Evolutionary conservation across 2,797 vertebrate genomes (phyloP), one percentile per base, ranked within the genome.

Genomic region (Catharus ustulatus): DNA sequence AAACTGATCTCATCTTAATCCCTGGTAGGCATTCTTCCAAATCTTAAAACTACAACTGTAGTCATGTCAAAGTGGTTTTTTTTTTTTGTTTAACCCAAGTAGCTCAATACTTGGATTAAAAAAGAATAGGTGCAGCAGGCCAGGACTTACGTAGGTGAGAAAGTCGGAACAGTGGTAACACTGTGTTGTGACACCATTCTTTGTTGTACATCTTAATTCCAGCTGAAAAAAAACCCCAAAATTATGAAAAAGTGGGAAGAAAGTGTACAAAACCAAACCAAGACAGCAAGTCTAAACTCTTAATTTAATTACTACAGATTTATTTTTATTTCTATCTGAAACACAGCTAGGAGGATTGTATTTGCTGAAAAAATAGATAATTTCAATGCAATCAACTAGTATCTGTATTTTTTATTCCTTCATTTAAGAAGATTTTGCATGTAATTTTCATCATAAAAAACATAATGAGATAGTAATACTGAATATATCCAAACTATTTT

Each of bases 301-400:
- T 97, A 96, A 97, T 97, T 97, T 97, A 96, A 96, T 97, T 97
- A 96, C 71, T 90, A 36, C 58, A 96, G 92, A 92, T 96, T 97
- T 97, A 92, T 96, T 97, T 97, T 95, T 63, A 95, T 96, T 96
- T 97, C 43, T 96, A 72, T 95, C 88, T 96, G 87, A 83, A 96
- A 88, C 54, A 61, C 76, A 95, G 91, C 45, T 84, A 69, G 84
- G 83, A 92, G 45, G 55, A 93, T 18, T 87, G 46, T 24, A 48
- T 94, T 89, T 72, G 45, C 34, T 61, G 72, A 30, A n/a, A 95
- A 97, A 95, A 93, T 84, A 91, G 54, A 74, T 96, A 7, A 43
- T 94, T 96, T 91, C 92, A 91, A 30, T 52, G 43, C 66, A 71
- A 38, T 87, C n/a, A 95, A 12, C 15, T 79, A 68, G 16, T 48